A percentile compares a stretch with the other conserved stretches of the same genome.
Evolutionary conservation across 2,888 invertebrate species (phyloP).

Genomic region (Erannis defoliaria): DNA sequence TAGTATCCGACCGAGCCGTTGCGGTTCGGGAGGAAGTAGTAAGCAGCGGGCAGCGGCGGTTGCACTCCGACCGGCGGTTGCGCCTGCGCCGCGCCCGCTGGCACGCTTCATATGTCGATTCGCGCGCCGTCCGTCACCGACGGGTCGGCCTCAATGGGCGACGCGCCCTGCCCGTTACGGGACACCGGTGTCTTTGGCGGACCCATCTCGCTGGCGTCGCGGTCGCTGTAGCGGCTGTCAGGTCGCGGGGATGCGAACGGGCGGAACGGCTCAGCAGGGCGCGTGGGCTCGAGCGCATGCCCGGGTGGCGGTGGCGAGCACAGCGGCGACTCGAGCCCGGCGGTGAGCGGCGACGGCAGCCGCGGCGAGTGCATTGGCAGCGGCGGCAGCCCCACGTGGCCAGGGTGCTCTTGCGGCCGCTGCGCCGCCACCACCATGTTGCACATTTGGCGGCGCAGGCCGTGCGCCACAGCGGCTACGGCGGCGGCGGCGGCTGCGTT

Average conservation of each 20-base stretch:
- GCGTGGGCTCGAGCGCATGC: slow-evolving; percentile 88
- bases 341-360: slow-evolving; percentile 84
- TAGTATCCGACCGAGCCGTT: slow-evolving; percentile 78
- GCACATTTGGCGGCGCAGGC: slow-evolving; percentile 94
- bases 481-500: slow-evolving; percentile 93
- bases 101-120: slow-evolving; percentile 83
- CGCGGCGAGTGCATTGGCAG: slow-evolving; percentile 77
- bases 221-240: slow-evolving; percentile 89
- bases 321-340: slow-evolving; percentile 87
- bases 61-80: slow-evolving; percentile 49
- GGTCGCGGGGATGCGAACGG: slow-evolving; percentile 87
- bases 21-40: slow-evolving; percentile 79
- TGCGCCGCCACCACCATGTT: slow-evolving; percentile 90
- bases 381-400: slow-evolving; percentile 81
- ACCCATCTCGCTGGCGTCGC: slow-evolving; percentile 85
- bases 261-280: slow-evolving; percentile 83
- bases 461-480: slow-evolving; percentile 94
- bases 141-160: slow-evolving; percentile 87
- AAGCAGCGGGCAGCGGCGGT: slow-evolving; percentile 71
- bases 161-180: slow-evolving; percentile 78
- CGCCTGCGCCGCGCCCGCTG: slow-evolving; percentile 74
- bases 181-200: slow-evolving; percentile 75
- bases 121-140: slow-evolving; percentile 86
- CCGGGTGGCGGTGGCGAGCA: slow-evolving; percentile 89
- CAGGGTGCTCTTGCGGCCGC: slow-evolving; percentile 75